Base-by-base conservation (phyloP, 2,113 vertebrate species). In the Gymnobelideus leadbeateri region DNA sequence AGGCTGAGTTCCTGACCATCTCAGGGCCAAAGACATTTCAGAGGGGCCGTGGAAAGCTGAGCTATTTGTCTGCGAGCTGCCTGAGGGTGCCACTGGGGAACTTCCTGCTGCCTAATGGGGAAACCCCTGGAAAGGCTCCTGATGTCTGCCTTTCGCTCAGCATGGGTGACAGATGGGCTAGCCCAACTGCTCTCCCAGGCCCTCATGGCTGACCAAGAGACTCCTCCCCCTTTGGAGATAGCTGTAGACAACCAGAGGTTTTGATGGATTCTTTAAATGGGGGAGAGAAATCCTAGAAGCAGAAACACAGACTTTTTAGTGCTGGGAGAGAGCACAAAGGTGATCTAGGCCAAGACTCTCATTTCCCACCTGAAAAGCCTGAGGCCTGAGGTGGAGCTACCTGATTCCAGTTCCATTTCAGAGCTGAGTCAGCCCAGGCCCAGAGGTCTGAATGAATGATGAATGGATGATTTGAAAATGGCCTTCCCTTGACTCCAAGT, bases 91-190 rank as follows among this genome's bases (percentile, higher is more conserved):
- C 91, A 23, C 46, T 9, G 54, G 84, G 95, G 91, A 94, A 24
- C 89, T 43, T 51, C 92, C 89, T 92, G 46, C 52, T 26, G 53
- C 84, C 84, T 53, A 28, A 92, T 53, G 46, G 52, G 94, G 96
- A 97, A 94, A 93, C 95, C 12, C 1, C 77, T 31, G 53, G 93
- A 57, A 0, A 8, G 10, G 50, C 31, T 92, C 89, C 89, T 8
- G 25, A 6, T 53, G n/a, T 14, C 8, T 55, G 89, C 3, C 2
- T 2, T n/a, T n/a, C 61, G 28, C 37, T 94, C 91, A 57, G 57
- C 52, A 57, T 26, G 31, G 16, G 89, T 2, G 26, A 92, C 43
- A 96, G 49, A 50, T 57, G 91, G 47, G 24, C 21, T 25, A 68
- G 47, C 90, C 31, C 53, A 21, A 1, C 23, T 0, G 37, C 7